Conservation (phyloP, 2,113 vertebrate genomes). For the Plectropomus leopardus region DNA sequence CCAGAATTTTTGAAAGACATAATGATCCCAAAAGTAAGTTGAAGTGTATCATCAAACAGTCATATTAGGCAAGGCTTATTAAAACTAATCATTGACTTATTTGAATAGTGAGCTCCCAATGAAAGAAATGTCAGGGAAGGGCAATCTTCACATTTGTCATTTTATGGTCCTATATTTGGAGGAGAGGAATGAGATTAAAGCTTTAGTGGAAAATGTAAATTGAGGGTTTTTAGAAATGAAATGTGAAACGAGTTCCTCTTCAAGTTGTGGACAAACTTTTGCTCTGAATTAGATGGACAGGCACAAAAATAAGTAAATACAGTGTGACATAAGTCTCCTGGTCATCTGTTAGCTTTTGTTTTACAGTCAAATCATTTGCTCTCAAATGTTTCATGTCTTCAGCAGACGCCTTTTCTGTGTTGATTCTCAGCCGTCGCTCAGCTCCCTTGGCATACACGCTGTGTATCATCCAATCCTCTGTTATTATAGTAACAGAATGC, state of each 20-base stretch:
- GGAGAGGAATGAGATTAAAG: conserved; percentile 79
- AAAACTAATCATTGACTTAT: conserved; percentile 82
- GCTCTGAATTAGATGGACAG: not conserved
- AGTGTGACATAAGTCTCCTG: not conserved
- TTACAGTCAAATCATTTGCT: conserved; percentile 27
- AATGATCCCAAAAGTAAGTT: conserved; percentile 67
- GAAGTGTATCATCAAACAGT: conserved; percentile 76
- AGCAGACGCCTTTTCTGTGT: conserved; percentile 6
- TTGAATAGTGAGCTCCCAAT: conserved; percentile 75
- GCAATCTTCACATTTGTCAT: conserved; percentile 79
- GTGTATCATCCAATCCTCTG: conserved; percentile 49
- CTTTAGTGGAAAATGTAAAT: conserved; percentile 78
- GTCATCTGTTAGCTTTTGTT: conserved; percentile 25
- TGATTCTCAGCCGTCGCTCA: conserved; percentile 1
- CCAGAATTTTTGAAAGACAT: conserved; percentile 57
- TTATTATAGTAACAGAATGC: conserved; percentile 66
- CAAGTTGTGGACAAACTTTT: conserved; percentile 52
- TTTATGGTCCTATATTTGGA: conserved; percentile 81
- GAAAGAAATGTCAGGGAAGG: conserved; percentile 79
- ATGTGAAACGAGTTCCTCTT: conserved; percentile 36
- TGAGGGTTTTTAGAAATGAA: conserved; percentile 54
- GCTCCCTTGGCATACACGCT: conserved; percentile 13
- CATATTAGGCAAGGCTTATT: conserved; percentile 78
- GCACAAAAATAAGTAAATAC: not conserved
- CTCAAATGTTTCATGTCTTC: conserved; percentile 31